Evolutionary conservation across 2,113 vertebrate species (phyloP).

Genomic region (Tragulus kanchil): DNA sequence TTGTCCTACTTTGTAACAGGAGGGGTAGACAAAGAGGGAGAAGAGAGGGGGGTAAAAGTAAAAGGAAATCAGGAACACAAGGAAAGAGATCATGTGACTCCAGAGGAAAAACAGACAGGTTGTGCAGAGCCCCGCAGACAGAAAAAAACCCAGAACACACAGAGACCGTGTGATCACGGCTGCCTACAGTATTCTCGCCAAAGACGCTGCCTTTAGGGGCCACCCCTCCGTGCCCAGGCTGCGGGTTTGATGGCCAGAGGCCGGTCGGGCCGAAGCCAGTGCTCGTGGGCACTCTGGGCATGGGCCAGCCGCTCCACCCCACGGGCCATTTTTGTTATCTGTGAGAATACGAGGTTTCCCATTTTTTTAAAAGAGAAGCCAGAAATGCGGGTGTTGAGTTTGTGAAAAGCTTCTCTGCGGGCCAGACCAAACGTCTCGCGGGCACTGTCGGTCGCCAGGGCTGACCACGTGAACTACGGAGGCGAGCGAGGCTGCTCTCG

Average conservation of each 20-base stretch:
- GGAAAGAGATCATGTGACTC: background rate
- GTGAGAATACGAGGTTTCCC: background rate
- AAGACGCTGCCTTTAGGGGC: rapidly evolving
- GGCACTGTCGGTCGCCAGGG: rapidly evolving
- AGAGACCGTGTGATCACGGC: rapidly evolving
- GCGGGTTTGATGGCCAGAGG: rapidly evolving
- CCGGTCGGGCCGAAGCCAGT: rapidly evolving
- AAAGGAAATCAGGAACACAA: background rate
- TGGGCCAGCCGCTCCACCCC: background rate
- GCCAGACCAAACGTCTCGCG: background rate
- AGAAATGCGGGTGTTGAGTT: background rate
- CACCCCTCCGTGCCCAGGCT: rapidly evolving
- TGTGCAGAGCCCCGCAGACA: rapidly evolving
- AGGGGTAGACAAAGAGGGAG: background rate
- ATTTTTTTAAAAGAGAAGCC: background rate
- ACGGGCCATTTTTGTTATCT: background rate
- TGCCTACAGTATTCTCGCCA: rapidly evolving
- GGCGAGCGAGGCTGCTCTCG: too few species aligned
- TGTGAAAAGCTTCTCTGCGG: background rate
- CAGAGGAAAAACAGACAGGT: background rate
- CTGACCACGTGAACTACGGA: rapidly evolving
- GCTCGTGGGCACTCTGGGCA: rapidly evolving
- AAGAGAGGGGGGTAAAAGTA: background rate
- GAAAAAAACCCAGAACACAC: rapidly evolving
- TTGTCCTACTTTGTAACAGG: background rate